Base-by-base conservation (phyloP, 1,140 invertebrate genomes). In the Scaptomyza montana region DNA sequence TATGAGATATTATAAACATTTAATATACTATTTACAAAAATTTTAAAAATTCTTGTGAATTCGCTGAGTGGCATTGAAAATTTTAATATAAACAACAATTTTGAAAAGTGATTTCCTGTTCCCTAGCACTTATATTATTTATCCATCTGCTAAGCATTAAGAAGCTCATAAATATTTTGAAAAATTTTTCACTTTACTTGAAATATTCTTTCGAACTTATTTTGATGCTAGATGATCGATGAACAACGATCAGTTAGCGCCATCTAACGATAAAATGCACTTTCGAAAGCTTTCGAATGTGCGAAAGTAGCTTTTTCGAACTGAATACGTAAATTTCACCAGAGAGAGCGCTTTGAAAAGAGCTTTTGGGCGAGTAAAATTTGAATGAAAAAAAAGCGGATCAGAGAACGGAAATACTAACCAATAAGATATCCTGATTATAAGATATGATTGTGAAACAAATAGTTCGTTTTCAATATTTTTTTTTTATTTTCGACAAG, bases 401-500 rank as follows among this genome's bases (percentile, higher is more conserved):
- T 54, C 4, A 21, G 2, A 6, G 12, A 25, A 16, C 13, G 5
- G 3, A n/a, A 5, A 43, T 51, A 5, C 3, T 13, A 1, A n/a
- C 8, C 33, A 9, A 2, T 9, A 36, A 25, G 21, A 25, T 25
- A 25, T 25, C 3, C 21, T 25, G 21, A 25, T 25, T 25, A 25
- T 25, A 25, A 1, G 1, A 4, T 4, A 25, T 25, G 21, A 25
- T 25, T 25, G 21, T 25, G 16, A 60, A 60, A 41, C 33, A 21
- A 41, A 7, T 30, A 2, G 10, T 12, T 80, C 71, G 79, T 76
- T 87, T 87, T 65, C 12, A 67, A 53, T 69, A 67, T 39, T 59
- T 87, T 87, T 87, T 87, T 87, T 46, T 69, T 60, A 78, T 71
- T 86, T 72, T 78, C 68, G 82, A 87, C 84, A 89, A 80, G 76